Evolutionary conservation across 2,797 vertebrate genomes (phyloP), one percentile per base, ranked within the genome.

Genomic region (Sebastes matsubarae): DNA sequence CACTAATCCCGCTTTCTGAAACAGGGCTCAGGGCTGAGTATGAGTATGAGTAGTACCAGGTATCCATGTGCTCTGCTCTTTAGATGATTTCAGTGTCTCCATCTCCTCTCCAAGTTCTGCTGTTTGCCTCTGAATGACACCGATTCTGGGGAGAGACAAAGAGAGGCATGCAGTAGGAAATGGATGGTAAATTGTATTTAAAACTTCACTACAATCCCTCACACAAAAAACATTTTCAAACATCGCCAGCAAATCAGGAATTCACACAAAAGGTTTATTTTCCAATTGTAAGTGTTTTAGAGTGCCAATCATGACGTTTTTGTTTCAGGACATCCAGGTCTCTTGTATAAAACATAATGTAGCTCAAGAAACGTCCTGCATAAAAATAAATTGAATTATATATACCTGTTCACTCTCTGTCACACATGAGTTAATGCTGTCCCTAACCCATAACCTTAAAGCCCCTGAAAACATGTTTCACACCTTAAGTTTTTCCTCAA

Each of bases 41-140:
- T 59, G 14, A 8, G 11, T 8, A 1, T 66, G 7, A 67, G 36
- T 1, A 3, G 57, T 83, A 92, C 92, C 92, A 6, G 75, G 72
- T 1, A 89, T 81, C 88, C 86, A 83, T 1, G 5, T 9, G 52
- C 42, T 73, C 74, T 75, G 76, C 24, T 57, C 42, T 55, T 34
- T 59, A 30, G 50, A 24, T 1, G 69, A 61, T 72, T 63, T 88
- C 72, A 79, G 72, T 88, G 25, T 91, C 73, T 82, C 32, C 67
- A 96, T 84, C 25, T 95, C 80, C 32, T 89, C 77, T 65, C 94
- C 81, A 83, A 95, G 83, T 77, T 89, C 89, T 55, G 65, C 77
- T 32, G 96, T 96, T 80, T 96, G 92, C 36, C 64, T 93, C 83
- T 94, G 90, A 89, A 96, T 92, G 60, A 87, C 36, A 1, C 77